phyloP scores from a whole-genome alignment of 2,113 vertebrate species.

The Glaucidium brasilianum region DNA sequence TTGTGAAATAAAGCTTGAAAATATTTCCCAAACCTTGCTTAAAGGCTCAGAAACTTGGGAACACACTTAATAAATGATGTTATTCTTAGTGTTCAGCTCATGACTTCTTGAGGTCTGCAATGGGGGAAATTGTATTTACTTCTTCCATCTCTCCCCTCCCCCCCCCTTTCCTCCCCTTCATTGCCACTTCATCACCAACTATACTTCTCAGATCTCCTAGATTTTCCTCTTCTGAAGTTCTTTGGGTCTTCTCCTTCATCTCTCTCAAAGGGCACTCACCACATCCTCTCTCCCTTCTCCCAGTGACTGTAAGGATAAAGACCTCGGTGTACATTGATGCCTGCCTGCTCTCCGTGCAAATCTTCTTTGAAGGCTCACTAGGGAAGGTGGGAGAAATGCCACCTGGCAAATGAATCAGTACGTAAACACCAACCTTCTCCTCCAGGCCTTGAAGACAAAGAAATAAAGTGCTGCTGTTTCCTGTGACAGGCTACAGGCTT shows the following conservation, averaged over 20 bases:
- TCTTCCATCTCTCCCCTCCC: not conserved
- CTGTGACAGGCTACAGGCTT: not conserved
- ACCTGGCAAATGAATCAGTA: not conserved
- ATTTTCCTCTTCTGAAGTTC: not conserved
- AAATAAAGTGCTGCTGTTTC: not conserved
- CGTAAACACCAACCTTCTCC: not conserved
- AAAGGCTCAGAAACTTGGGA: not conserved
- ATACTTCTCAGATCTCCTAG: not conserved
- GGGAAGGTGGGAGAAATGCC: not conserved
- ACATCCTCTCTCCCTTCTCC: not conserved
- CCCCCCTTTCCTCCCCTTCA: not conserved
- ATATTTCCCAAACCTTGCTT: not conserved
- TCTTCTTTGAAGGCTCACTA: not conserved
- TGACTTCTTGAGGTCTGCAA: not conserved
- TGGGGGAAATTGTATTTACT: not conserved
- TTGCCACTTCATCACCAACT: not conserved
- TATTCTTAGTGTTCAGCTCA: not conserved
- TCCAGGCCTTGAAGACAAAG: not conserved
- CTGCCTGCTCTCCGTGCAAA: not conserved
- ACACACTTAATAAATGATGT: not conserved
- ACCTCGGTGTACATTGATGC: fast-evolving
- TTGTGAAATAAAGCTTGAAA: not conserved
- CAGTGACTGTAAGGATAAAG: not conserved
- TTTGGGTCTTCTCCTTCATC: not conserved
- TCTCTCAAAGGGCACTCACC: not conserved